These are phyloP conservation scores for Cataglyphis albicans DNA, from an alignment of 2,888 invertebrate genomes.

Conservation along the genomic window DNA sequence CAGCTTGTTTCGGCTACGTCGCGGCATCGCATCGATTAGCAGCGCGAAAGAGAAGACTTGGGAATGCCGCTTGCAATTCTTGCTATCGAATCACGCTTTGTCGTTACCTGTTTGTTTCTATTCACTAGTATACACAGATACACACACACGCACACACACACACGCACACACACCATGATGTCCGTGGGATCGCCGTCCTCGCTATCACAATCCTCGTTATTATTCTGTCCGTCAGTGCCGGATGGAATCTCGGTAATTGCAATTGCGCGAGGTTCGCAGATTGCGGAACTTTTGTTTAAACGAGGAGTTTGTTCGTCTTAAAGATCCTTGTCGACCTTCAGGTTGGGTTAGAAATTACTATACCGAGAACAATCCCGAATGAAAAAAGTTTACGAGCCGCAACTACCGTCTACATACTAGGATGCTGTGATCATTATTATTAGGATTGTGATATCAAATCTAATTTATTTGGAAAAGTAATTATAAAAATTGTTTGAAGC, in stretches of 20 bases:
- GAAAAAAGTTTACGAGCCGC: conserved; percentile 25
- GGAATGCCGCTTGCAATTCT: conserved; percentile 37
- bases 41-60: conserved; percentile 24
- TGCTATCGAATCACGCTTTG: conserved; percentile 46
- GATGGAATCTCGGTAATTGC: conserved; percentile 50
- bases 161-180: conserved; percentile 1
- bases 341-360: conserved; percentile 31
- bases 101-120: conserved; percentile 48
- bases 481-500: background rate
- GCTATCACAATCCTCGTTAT: conserved; percentile 24
- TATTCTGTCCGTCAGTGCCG: conserved; percentile 28
- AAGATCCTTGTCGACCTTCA: conserved; percentile 25
- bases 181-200: conserved; percentile 41
- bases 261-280: conserved; percentile 44
- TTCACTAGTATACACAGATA: conserved; percentile 25
- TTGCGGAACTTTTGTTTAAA: conserved; percentile 49
- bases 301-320: conserved; percentile 19
- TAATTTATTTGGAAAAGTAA: background rate
- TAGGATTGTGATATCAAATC: background rate
- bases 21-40: conserved; percentile 18
- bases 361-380: conserved; percentile 11
- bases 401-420: background rate
- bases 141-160: background rate
- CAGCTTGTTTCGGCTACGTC: conserved; percentile 18
- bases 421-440: background rate